Conservation (phyloP, 2,113 vertebrate genomes). For the Potamarius usumacintae region DNA sequence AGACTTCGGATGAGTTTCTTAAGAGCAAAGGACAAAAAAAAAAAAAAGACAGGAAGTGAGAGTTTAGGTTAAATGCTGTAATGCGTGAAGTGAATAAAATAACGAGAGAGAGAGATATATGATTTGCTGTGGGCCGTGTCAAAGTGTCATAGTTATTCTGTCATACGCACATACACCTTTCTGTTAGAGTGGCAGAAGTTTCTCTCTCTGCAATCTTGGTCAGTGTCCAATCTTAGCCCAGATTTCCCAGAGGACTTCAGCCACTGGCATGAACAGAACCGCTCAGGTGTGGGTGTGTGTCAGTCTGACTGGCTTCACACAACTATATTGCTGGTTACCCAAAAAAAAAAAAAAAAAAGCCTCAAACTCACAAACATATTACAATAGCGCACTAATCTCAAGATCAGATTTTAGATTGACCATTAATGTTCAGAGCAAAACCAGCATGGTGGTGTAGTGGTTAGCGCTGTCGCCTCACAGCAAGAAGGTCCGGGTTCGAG, state of each 20-base stretch:
- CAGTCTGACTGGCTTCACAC: not conserved
- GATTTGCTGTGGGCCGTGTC: not conserved
- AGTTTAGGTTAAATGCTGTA: not conserved
- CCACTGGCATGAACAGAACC: conserved; percentile 5
- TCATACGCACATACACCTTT: conserved; percentile 3
- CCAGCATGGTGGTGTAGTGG: not conserved
- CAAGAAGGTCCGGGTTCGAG: too few species aligned
- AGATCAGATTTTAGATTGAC: not conserved
- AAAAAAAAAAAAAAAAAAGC: not conserved
- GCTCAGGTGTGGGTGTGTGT: not conserved
- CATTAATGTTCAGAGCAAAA: not conserved
- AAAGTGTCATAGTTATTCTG: not conserved
- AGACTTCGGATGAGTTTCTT: not conserved
- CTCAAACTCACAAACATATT: not conserved
- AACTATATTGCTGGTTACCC: not conserved
- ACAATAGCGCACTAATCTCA: not conserved
- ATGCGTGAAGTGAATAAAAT: not conserved
- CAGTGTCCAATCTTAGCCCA: conserved; percentile 23
- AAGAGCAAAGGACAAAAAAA: not conserved
- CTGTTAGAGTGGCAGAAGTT: not conserved
- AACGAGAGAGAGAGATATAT: not conserved
- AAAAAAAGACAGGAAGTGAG: not conserved
- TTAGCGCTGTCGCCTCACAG: too few species aligned
- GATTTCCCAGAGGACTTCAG: conserved; percentile 18
- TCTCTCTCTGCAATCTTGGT: not conserved